Conservation (phyloP, 2,888 invertebrate genomes). For the Polymixis lichenea region DNA sequence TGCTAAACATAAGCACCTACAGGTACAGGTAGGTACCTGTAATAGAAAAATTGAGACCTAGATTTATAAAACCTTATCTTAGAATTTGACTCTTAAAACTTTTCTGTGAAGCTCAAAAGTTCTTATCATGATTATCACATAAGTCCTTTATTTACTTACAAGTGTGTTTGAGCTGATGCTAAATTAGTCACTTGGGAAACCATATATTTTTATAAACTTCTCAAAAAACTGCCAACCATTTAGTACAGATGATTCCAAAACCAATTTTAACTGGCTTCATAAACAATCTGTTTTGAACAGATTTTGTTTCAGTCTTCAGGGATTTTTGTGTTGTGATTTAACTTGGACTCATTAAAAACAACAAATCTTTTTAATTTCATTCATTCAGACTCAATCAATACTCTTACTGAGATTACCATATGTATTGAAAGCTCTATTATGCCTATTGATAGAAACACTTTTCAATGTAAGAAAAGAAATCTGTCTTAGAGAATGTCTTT, state of each 20-base stretch:
- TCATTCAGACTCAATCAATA: neutral
- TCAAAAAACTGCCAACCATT: neutral
- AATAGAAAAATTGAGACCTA: neutral
- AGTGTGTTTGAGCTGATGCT: neutral
- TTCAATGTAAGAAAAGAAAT: constrained; percentile 1
- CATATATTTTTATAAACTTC: neutral
- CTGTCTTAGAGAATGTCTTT: neutral
- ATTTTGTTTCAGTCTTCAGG: no score
- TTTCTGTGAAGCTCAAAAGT: neutral
- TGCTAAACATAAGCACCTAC: neutral
- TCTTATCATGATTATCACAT: neutral
- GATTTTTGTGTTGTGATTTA: neutral
- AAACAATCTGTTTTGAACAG: no score
- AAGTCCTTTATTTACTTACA: neutral
- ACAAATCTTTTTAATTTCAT: neutral
- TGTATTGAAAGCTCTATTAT: neutral
- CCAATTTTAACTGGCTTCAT: no score
- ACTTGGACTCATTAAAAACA: neutral
- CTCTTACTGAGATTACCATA: neutral
- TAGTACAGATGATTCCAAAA: neutral
- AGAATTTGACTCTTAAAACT: neutral
- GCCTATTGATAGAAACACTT: neutral
- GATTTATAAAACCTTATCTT: no score
- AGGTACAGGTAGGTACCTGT: no score
- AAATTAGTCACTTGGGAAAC: no score